Base-by-base conservation (phyloP, 35 echinoderm and acorn worm species). In the Apostichopus japonicus region DNA sequence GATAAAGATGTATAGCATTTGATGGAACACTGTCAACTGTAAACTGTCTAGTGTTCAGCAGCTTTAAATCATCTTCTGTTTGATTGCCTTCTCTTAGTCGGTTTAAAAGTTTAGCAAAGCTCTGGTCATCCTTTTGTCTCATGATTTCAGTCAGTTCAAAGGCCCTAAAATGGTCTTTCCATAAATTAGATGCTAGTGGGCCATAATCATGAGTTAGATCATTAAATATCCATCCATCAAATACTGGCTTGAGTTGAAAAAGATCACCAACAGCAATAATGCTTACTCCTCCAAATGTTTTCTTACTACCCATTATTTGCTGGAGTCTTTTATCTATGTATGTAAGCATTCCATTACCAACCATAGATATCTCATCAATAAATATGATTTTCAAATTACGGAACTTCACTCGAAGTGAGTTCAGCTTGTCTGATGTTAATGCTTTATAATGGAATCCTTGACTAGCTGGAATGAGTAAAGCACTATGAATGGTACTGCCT, bases 91-190 rank as follows among this genome's bases (percentile, higher is more conserved):
- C 59, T 86, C 91, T 65, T 14, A 92, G 11, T 27, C 91, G 44
- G 58, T 87, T 86, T 24, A 93, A 54, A 6, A 93, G 65, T 15
- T 87, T 1, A 1, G 83, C 83, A 78, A 87, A 93, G 4, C n/a
- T 57, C 24, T 93, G 27, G n/a, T 93, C 92, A 58, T 87, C 92
- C 78, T 88, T 93, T 78, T 93, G 82, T 1, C 83, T 65, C 84
- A 93, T 93, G 56, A 87, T 93, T 93, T 93, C 63, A 55, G 71
- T 87, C 5, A 93, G 92, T 87, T 93, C 84, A 56, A 55, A 87
- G 1, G 67, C 65, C 6, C 9, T 54, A 65, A 86, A 93, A 72
- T 93, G 6, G 54, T 87, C 92, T 78, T 93, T 93, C 83, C 92
- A 93, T 23, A 93, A 27, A 55, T 87, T 77, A 21, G 83, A 58